Evolutionary conservation across 2,797 vertebrate species (phyloP).

Genomic region (Luscinia megarhynchos): DNA sequence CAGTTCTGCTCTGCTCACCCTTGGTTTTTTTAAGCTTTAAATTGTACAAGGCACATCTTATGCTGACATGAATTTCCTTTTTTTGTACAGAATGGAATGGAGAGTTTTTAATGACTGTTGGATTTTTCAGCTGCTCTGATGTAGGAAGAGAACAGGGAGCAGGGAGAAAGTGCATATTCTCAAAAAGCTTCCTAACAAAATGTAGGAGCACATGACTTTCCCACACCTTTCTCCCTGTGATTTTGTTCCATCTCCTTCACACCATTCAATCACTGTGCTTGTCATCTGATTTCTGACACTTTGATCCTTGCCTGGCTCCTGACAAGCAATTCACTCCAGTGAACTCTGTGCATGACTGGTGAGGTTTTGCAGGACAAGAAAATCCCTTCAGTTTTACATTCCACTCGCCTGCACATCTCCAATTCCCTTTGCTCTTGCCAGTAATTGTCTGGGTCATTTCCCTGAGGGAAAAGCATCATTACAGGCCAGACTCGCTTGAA

Average conservation of each 20-base stretch:
- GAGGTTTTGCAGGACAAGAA: background rate
- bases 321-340: slow-evolving; percentile 19
- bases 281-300: background rate
- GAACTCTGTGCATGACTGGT: background rate
- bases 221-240: background rate
- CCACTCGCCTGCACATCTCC: background rate
- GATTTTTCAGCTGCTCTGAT: background rate
- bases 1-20: background rate
- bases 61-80: background rate
- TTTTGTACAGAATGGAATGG: background rate
- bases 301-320: background rate
- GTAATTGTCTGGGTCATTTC: background rate
- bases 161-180: background rate
- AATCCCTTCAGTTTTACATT: background rate
- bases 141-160: background rate
- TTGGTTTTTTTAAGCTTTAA: background rate
- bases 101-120: background rate
- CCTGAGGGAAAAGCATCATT: background rate
- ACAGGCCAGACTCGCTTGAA: background rate
- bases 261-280: background rate
- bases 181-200: background rate
- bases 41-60: background rate
- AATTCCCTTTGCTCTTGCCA: background rate
- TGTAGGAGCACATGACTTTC: background rate
- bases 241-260: background rate